Evolutionary conservation across 2,797 vertebrate genomes (phyloP).

Genomic region (Manis crassicaudata): DNA sequence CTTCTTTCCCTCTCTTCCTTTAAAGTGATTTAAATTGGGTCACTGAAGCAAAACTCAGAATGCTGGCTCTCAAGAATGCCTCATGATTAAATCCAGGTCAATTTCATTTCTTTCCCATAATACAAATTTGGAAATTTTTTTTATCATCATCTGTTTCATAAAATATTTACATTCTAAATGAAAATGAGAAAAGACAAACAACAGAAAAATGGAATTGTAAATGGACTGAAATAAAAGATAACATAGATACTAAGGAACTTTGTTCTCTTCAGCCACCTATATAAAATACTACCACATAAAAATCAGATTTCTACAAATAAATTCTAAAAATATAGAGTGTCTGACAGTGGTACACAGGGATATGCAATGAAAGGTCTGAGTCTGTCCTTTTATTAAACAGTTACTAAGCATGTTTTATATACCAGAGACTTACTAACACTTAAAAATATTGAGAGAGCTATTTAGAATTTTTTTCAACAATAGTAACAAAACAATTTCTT

Average conservation of each 20-base stretch:
- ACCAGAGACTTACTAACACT: background rate
- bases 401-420: background rate
- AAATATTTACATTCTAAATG: conserved; percentile 27
- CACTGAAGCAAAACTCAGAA: background rate
- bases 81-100: background rate
- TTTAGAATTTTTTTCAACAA: background rate
- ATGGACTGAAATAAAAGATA: background rate
- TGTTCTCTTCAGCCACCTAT: background rate
- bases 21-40: background rate
- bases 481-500: background rate
- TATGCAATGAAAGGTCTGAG: background rate
- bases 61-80: background rate
- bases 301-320: background rate
- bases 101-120: background rate
- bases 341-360: background rate
- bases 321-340: background rate
- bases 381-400: background rate
- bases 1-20: background rate
- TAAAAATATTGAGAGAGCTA: background rate
- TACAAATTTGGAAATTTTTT: background rate
- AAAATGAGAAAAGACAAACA: conserved; percentile 11
- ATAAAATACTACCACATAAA: background rate
- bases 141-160: background rate
- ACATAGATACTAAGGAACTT: background rate
- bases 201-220: background rate